phyloP scores from a whole-genome alignment of 2,888 invertebrate species.

The Heliconius aoede region DNA sequence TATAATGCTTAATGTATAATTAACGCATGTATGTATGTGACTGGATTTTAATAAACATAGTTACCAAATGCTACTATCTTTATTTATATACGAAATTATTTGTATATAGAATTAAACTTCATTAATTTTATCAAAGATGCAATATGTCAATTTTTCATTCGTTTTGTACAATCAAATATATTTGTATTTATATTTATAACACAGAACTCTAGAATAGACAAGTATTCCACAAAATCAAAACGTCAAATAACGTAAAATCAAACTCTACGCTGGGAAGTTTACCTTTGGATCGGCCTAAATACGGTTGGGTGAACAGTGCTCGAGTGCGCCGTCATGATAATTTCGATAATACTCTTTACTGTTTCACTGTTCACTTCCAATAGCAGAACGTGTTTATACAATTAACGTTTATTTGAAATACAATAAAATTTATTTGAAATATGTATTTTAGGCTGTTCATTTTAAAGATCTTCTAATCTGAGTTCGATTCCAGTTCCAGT shows the following conservation, averaged over 20 bases:
- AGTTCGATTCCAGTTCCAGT: not conserved
- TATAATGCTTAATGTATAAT: too few species aligned
- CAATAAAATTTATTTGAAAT: slow-evolving; percentile 4
- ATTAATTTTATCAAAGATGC: too few species aligned
- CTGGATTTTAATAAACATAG: too few species aligned
- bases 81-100: too few species aligned
- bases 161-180: too few species aligned
- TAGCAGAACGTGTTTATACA: slow-evolving; percentile 53
- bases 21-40: too few species aligned
- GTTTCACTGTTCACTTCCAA: slow-evolving; percentile 50
- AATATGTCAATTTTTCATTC: too few species aligned
- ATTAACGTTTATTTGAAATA: slow-evolving; percentile 18
- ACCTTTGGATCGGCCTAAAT: slow-evolving; percentile 36
- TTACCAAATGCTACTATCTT: too few species aligned
- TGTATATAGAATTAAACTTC: too few species aligned
- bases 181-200: not conserved
- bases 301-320: slow-evolving; percentile 51
- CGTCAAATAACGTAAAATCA: not conserved
- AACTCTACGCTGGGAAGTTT: slow-evolving; percentile 22
- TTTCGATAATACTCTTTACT: slow-evolving; percentile 57
- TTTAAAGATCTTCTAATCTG: not conserved
- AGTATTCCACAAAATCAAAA: slow-evolving; percentile 3
- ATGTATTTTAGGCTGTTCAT: not conserved
- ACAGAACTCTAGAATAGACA: slow-evolving; percentile 10
- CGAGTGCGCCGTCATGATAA: slow-evolving; percentile 50